A percentile compares a stretch with the other conserved stretches of the same genome.
These are phyloP conservation scores for Danio choprae DNA, from an alignment of 2,797 vertebrate genomes.

Conservation along the genomic window DNA sequence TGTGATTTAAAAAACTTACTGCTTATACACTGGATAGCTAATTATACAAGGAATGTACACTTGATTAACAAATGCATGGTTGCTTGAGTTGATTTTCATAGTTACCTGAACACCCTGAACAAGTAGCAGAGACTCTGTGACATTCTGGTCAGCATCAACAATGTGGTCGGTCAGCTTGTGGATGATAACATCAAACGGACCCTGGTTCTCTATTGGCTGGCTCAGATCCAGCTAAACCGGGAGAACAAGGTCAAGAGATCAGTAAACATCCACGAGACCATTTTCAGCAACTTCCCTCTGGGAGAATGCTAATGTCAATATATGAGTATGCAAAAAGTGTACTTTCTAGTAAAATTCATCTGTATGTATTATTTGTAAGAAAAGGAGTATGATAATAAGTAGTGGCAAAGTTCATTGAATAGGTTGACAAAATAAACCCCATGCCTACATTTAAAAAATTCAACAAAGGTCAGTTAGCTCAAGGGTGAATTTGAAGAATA, in stretches of 20 bases:
- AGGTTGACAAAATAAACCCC: neutral
- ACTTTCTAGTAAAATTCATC: slow-evolving; percentile 9
- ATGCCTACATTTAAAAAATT: neutral
- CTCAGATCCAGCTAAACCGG: slow-evolving; percentile 88
- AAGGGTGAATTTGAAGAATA: neutral
- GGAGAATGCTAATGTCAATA: slow-evolving; percentile 29
- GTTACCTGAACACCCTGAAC: slow-evolving; percentile 95
- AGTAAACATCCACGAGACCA: slow-evolving; percentile 41
- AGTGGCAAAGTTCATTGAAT: neutral
- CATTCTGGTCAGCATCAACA: slow-evolving; percentile 96
- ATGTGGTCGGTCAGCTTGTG: slow-evolving; percentile 98
- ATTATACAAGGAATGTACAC: no score
- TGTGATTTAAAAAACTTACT: no score
- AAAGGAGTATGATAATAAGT: neutral
- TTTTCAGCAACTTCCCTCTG: neutral
- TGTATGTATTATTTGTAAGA: neutral
- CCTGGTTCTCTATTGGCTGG: slow-evolving; percentile 94
- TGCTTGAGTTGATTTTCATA: neutral
- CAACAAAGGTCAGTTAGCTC: neutral
- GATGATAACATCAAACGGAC: slow-evolving; percentile 96
- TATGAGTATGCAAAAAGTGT: slow-evolving; percentile 12
- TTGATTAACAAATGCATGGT: neutral
- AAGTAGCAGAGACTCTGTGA: slow-evolving; percentile 90
- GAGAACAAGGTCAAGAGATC: slow-evolving; percentile 48
- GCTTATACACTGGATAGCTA: no score